Evolutionary conservation across 2,113 vertebrate species (phyloP).

Genomic region (Varanus salvator): DNA sequence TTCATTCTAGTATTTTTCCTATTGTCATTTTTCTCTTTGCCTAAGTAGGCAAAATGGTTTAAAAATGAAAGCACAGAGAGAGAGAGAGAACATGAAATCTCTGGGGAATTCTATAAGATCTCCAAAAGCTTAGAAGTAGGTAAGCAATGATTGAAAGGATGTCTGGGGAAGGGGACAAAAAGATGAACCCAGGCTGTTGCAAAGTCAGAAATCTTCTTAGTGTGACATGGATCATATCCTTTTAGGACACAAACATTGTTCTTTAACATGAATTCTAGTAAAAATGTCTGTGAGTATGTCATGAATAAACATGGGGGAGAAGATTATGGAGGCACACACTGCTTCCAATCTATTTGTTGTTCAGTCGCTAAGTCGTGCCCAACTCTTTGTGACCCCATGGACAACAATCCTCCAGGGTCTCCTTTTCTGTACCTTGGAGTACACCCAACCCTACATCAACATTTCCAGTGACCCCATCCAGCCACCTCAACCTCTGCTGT

Average conservation of each 20-base stretch:
- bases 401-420: too few species aligned
- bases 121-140: slow-evolving; percentile 43
- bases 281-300: neutral
- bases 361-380: too few species aligned
- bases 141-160: slow-evolving; percentile 21
- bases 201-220: neutral
- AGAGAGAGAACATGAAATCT: slow-evolving; percentile 28
- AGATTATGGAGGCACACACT: neutral
- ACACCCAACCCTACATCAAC: too few species aligned
- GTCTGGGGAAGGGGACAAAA: neutral
- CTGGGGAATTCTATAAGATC: slow-evolving; percentile 35
- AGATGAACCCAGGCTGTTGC: neutral
- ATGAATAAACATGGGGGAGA: neutral
- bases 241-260: neutral
- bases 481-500: too few species aligned
- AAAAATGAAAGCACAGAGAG: slow-evolving; percentile 24
- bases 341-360: too few species aligned
- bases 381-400: too few species aligned
- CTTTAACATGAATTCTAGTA: neutral
- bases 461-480: too few species aligned
- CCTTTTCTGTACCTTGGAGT: too few species aligned
- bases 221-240: neutral
- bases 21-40: slow-evolving; percentile 20
- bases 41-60: slow-evolving; percentile 35
- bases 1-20: slow-evolving; percentile 31